Conservation (phyloP, 2,888 invertebrate species). For the Laothoe populi region DNA sequence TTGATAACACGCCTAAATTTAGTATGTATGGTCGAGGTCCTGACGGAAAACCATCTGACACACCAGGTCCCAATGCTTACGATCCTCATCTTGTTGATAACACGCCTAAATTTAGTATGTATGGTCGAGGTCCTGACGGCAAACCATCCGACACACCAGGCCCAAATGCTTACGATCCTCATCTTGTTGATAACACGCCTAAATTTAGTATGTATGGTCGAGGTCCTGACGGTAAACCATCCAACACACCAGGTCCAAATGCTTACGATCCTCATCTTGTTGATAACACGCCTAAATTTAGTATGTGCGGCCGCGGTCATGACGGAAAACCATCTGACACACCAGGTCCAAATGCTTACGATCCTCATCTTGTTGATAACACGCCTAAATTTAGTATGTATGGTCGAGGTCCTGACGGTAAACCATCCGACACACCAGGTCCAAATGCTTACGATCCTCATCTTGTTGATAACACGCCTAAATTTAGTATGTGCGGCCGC, state of each 20-base stretch:
- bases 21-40: constrained; percentile 87
- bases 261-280: constrained; percentile 85
- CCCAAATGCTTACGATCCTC: constrained; percentile 84
- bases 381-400: constrained; percentile 88
- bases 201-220: constrained; percentile 88
- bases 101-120: constrained; percentile 87
- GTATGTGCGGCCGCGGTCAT: constrained; percentile 86
- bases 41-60: constrained; percentile 50
- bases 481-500: constrained; percentile 83
- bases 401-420: constrained; percentile 83
- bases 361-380: constrained; percentile 68
- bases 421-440: constrained; percentile 83
- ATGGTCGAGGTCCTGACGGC: constrained; percentile 79
- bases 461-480: constrained; percentile 73
- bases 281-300: constrained; percentile 85
- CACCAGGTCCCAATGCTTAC: constrained; percentile 83
- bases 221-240: constrained; percentile 80
- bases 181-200: constrained; percentile 82
- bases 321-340: constrained; percentile 52
- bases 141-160: constrained; percentile 83
- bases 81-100: constrained; percentile 75
- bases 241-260: constrained; percentile 86
- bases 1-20: constrained; percentile 84
- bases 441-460: constrained; percentile 81
- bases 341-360: constrained; percentile 79